phyloP scores from a whole-genome alignment of 2,113 vertebrate species.

The Willisornis vidua region DNA sequence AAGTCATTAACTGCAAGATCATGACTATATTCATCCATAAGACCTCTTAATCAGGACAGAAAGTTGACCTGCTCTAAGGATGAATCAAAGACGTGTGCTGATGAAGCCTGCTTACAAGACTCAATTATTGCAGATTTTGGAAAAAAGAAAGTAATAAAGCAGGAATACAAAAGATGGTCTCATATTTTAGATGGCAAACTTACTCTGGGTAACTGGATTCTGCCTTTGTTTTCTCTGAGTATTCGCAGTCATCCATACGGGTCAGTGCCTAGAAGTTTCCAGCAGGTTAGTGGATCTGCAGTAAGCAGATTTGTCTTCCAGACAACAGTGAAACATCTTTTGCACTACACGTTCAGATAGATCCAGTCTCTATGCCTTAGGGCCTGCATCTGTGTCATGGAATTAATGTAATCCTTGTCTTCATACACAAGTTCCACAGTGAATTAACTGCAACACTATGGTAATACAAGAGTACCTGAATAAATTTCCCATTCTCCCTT shows the following conservation, averaged over 20 bases:
- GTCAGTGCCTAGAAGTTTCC: neutral
- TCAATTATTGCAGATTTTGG: neutral
- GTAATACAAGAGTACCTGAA: neutral
- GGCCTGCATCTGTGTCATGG: neutral
- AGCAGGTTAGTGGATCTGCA: neutral
- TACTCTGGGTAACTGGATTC: neutral
- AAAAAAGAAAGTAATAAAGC: neutral
- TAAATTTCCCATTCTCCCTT: neutral
- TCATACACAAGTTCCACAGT: neutral
- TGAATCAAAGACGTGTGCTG: neutral
- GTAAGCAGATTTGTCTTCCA: neutral
- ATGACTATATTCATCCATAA: neutral
- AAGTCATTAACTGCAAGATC: neutral
- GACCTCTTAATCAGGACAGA: neutral
- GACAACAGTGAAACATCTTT: neutral
- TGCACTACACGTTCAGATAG: neutral
- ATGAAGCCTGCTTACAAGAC: neutral
- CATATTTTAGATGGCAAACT: neutral
- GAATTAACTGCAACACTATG: neutral
- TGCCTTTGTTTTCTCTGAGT: neutral
- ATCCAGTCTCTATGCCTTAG: neutral
- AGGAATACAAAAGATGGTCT: neutral
- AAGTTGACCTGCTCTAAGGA: neutral
- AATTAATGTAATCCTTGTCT: neutral
- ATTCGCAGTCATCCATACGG: rapidly evolving